Evolutionary conservation across 2,888 invertebrate species (phyloP).

Genomic region (Tillus elongatus): DNA sequence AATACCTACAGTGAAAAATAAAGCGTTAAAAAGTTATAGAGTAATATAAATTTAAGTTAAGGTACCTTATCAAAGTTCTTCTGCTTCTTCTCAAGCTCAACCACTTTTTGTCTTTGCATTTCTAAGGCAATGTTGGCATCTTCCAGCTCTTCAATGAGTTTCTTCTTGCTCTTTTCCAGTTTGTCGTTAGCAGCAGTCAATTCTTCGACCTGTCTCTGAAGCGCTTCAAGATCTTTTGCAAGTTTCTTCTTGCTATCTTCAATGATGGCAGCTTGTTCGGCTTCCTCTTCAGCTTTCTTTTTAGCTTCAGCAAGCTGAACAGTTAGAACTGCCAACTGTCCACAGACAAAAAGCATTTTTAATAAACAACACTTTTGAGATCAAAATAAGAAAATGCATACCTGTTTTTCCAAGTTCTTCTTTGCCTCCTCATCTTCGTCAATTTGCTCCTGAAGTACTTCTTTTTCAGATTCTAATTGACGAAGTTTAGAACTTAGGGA

Average conservation of each 20-base stretch:
- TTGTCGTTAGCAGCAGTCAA: constrained; percentile 83
- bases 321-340: constrained; percentile 52
- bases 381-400: too few species aligned
- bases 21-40: not conserved
- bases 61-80: constrained; percentile 89
- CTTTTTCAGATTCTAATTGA: constrained; percentile 84
- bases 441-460: constrained; percentile 80
- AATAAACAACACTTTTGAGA: too few species aligned
- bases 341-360: too few species aligned
- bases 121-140: constrained; percentile 93
- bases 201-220: constrained; percentile 83
- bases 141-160: constrained; percentile 93
- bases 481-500: constrained; percentile 79
- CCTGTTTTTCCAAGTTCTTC: constrained; percentile 76
- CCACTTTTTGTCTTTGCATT: constrained; percentile 78
- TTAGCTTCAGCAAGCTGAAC: constrained; percentile 71
- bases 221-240: constrained; percentile 74
- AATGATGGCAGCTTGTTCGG: constrained; percentile 65
- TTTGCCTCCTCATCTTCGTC: constrained; percentile 93
- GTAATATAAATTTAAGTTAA: constrained; percentile 3
- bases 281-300: constrained; percentile 91
- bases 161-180: constrained; percentile 94
- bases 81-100: constrained; percentile 92
- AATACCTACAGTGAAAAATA: too few species aligned
- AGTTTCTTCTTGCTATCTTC: constrained; percentile 90